Conservation (phyloP, 2,797 vertebrate genomes). For the Benthosema pterotum region DNA sequence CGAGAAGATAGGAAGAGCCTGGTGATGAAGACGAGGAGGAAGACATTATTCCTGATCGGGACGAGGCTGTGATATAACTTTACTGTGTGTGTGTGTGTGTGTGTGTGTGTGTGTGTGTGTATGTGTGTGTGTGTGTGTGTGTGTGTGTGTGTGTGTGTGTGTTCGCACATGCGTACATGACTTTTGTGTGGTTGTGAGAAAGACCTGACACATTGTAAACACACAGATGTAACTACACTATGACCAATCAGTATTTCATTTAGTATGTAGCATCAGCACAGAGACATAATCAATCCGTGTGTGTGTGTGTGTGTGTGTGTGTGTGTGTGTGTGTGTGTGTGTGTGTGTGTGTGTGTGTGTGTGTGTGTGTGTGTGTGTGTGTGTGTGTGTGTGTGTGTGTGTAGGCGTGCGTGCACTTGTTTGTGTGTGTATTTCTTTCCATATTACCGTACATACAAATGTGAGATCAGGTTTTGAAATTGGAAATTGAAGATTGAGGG, state of each 20-base stretch:
- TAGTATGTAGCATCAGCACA: conserved; percentile 3
- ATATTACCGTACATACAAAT: background rate
- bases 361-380: background rate
- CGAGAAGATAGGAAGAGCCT: background rate
- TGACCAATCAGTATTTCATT: background rate
- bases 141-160: too few relatives aligned
- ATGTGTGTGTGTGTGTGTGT: background rate
- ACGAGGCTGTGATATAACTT: too few relatives aligned
- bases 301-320: conserved; percentile 1
- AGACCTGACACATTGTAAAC: too few relatives aligned
- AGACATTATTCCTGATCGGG: too few relatives aligned
- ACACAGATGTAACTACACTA: too few relatives aligned
- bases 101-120: background rate
- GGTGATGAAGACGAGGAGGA: too few relatives aligned
- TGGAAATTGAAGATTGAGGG: background rate
- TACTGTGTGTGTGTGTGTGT: too few relatives aligned
- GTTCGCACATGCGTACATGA: too few relatives aligned
- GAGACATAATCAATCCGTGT: background rate
- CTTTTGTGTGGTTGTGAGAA: too few relatives aligned
- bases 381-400: background rate
- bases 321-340: conserved; percentile 6
- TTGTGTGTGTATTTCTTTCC: background rate
- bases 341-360: background rate
- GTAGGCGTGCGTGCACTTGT: too few relatives aligned
- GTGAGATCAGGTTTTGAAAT: conserved; percentile 8